These are phyloP conservation scores for Hermaeophaga mercurialis DNA, from an alignment of 2,888 invertebrate genomes.

Conservation along the genomic window DNA sequence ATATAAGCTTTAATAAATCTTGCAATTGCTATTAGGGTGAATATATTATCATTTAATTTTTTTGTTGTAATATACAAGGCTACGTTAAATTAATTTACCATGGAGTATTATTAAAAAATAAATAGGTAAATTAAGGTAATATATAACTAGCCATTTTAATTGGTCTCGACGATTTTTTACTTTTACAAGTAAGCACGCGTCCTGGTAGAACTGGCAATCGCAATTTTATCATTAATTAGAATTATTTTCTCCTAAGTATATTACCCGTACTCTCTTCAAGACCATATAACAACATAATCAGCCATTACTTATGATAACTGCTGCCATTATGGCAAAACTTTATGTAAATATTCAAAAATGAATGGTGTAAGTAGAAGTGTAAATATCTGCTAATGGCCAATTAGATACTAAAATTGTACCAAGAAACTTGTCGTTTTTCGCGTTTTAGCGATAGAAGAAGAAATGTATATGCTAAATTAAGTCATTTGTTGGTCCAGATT, in stretches of 20 bases:
- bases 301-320: constrained; percentile 31
- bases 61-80: too few species aligned
- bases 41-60: too few species aligned
- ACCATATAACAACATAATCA: constrained; percentile 24
- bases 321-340: constrained; percentile 29
- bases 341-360: constrained; percentile 36
- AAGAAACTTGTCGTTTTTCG: constrained; percentile 21
- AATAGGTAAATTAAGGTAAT: too few species aligned
- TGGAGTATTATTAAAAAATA: too few species aligned
- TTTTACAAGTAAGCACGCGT: too few species aligned
- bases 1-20: too few species aligned
- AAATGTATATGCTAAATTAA: constrained; percentile 3
- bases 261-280: constrained; percentile 1
- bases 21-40: too few species aligned
- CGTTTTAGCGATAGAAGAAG: background rate
- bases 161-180: too few species aligned
- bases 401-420: constrained; percentile 34
- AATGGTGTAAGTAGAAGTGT: constrained; percentile 32
- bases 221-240: constrained; percentile 7
- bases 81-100: too few species aligned
- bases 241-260: constrained; percentile 2
- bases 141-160: too few species aligned
- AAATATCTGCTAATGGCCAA: constrained; percentile 31
- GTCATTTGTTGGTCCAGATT: constrained; percentile 1
- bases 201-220: background rate